Base-by-base conservation (phyloP, 1,140 invertebrate genomes). In the Chironomus tepperi region DNA sequence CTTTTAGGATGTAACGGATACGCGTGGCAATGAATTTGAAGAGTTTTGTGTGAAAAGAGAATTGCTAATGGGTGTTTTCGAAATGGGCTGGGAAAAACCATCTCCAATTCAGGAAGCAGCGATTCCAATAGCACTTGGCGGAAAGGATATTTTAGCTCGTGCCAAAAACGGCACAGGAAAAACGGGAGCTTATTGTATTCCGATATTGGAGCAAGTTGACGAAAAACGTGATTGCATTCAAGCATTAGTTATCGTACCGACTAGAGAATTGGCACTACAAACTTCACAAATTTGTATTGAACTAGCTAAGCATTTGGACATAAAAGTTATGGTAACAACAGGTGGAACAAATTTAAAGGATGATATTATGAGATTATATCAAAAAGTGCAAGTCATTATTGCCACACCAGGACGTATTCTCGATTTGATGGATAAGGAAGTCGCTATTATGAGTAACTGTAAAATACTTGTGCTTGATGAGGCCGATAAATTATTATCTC, bases 161-260 rank as follows among this genome's bases (percentile, higher is more conserved):
- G 98, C 98, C 75, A 99, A 99, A 86, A 99, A 99, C 86, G 98
- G 98, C 76, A 99, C 98, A 77, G 98, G 98, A 78, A 99, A 99
- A 88, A 99, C 98, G 80, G 98, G 98, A 80, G 98, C 98, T 77
- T 99, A 99, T 83, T 95, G 94, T 79, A 99, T 99, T 85, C 98
- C 98, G 77, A 93, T 98, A 77, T 85, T 99, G 82, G 97, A 99
- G 88, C 86, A 91, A 87, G 93, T 98, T 77, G 95, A 99, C 85
- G 87, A 93, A 64, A 90, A 87, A 80, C 92, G 93, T 87, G 91
- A 95, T 84, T 87, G 86, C 82, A 97, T 97, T 83, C 97, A 99
- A 90, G 98, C 97, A 79, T 87, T 99, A 84, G 90, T 99, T 76
- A 96, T 99, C 84, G 98, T 99, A 78, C 98, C 98, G 77, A 99